phyloP scores from a whole-genome alignment of 2,888 invertebrate species.

The Xanthorhoe spadicearia region DNA sequence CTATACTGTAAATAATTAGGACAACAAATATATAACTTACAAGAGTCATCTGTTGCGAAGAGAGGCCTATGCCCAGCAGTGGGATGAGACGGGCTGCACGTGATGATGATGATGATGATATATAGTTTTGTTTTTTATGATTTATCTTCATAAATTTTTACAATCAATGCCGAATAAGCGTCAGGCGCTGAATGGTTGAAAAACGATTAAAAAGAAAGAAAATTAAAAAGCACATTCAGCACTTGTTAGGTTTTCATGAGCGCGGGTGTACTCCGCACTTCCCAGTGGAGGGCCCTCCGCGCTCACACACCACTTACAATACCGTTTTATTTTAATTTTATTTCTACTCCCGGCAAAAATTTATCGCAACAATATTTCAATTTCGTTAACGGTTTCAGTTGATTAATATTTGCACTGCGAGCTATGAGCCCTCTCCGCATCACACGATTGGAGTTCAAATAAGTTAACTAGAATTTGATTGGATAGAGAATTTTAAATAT shows the following conservation, averaged over 20 bases:
- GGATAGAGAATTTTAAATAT: neutral
- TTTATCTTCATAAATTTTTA: no score
- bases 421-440: neutral
- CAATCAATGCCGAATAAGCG: no score
- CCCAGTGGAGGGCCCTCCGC: neutral
- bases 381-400: slow-evolving; percentile 4
- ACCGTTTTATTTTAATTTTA: slow-evolving; percentile 4
- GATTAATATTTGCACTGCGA: slow-evolving; percentile 19
- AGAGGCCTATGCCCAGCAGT: no score
- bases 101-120: no score
- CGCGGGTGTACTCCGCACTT: neutral
- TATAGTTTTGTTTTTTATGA: no score
- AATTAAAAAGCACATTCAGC: neutral
- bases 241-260: neutral
- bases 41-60: no score
- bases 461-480: slow-evolving; percentile 10
- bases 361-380: slow-evolving; percentile 11
- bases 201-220: neutral
- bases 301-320: slow-evolving; percentile 8
- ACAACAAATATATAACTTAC: no score
- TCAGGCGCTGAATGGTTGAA: neutral
- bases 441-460: slow-evolving; percentile 6
- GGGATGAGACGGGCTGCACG: no score
- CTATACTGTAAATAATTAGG: no score
- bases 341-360: neutral